Evolutionary conservation across 2,888 invertebrate genomes (phyloP), one percentile per base, ranked within the genome.

Genomic region (Drosophila siamana): DNA sequence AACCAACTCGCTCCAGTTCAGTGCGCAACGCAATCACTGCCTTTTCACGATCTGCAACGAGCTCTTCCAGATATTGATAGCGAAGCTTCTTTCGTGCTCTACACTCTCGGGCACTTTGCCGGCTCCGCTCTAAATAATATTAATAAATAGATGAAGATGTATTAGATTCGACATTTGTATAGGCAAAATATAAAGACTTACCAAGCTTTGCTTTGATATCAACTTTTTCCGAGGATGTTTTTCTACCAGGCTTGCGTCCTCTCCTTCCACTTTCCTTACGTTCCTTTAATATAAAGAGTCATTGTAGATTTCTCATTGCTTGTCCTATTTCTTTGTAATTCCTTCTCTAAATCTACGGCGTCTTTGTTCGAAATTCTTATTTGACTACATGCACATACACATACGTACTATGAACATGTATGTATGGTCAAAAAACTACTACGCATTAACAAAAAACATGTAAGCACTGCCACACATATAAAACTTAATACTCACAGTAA

Each of bases 41-140:
- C 85, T 97, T 96, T 91, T 99, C 99, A 74, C 98, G 93, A 92
- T 98, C 98, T 0, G 97, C 94, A 3, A 99, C 98, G 78, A 99
- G 93, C 93, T 99, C 98, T 92, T 99, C 98, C 77, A 99, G 93
- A 91, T 99, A 99, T 92, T 99, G 98, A 92, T 99, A 99, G 55
- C 99, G 95, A 72, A 99, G 94, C 92, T 99, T 99, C 93, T 99
- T 99, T 55, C 99, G 94, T 47, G 98, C 98, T 78, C 99, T 95
- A 92, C 99, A 99, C 94, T 99, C 99, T 87, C 98, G 94, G 80
- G 99, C 99, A 93, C 98, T 98, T 93, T 99, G 98, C 82, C 99
- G 94, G 92, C 98, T 98, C 71, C 98, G 95, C 93, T 99, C 98
- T 97, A 19, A n/a, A 22, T 13, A 15, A 22, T 8, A 19, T 19